Base-by-base conservation (phyloP, 2,113 vertebrate genomes). In the Gymnocephalus cernua region DNA sequence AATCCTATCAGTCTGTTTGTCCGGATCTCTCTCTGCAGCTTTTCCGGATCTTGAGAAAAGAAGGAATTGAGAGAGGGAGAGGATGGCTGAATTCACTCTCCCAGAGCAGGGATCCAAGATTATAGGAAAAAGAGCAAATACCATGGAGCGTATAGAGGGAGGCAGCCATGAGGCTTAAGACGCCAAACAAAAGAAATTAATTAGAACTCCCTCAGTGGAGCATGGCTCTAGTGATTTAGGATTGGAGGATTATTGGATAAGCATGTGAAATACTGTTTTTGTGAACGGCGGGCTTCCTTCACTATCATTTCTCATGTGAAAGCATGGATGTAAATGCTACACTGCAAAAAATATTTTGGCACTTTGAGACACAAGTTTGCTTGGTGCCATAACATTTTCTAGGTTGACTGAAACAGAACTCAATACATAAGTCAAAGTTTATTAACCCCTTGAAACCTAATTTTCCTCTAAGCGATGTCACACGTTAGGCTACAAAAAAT, bases 1-100 rank as follows among this genome's bases (percentile, higher is more conserved):
- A 94, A 94, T 94, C 94, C 91, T 80, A 83, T 88, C 89, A 86
- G 72, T 82, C 72, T 87, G 86, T 91, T 92, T 92, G 91, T 93
- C 90, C 89, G 66, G 88, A 93, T 92, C 88, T 82, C 64, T 68
- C 75, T 82, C 77, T 14, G 58, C 32, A n/a, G 80, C 80, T 82
- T 88, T 90, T 88, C 74, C 64, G 57, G 86, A 83, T 77, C 72
- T 80, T 79, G 77, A 91, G 85, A 89, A 88, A 84, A 80, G 80
- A 71, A 82, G 80, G 75, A 80, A 64, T 16, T 50, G 63, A 86
- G 80, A 74, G 54, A 53, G 25, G 29, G 59, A 86, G 19, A 69
- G 45, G 61, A 84, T 75, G 75, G 74, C 50, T 10, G 87, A 58
- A 88, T 76, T 89, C 81, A 77, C 70, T 88, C 90, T 91, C 80